phyloP scores from a whole-genome alignment of 2,113 vertebrate genomes.

The Oryzias javanicus region DNA sequence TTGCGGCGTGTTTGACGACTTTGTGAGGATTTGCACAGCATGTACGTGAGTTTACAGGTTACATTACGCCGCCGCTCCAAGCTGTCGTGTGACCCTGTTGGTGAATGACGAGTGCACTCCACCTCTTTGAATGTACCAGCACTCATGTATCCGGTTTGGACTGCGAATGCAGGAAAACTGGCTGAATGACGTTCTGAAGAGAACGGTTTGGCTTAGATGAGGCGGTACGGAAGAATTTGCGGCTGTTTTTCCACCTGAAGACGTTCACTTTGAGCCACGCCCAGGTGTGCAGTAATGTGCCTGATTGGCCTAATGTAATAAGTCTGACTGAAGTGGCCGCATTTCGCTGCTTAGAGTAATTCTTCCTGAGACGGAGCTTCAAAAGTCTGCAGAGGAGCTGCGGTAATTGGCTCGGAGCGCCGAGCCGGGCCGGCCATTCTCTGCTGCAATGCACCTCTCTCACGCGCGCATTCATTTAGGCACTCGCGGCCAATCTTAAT shows the following conservation, averaged over 20 bases:
- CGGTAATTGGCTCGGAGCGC: constrained; percentile 56
- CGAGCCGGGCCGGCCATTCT: constrained; percentile 22
- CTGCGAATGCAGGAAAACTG: no score
- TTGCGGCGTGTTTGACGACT: no score
- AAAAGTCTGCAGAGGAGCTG: constrained; percentile 26
- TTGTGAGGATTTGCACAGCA: no score
- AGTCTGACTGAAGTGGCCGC: constrained; percentile 42
- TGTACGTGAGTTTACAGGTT: no score
- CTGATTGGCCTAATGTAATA: constrained; percentile 51
- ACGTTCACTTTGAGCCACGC: constrained; percentile 19
- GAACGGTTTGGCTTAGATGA: no score
- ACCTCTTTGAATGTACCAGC: no score
- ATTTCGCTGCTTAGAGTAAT: constrained; percentile 31
- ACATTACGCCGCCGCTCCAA: no score
- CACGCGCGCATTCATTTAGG: constrained; percentile 14
- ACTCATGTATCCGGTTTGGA: no score
- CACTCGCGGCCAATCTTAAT: constrained; percentile 65
- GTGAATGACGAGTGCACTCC: no score
- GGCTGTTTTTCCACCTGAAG: constrained; percentile 1
- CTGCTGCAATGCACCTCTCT: constrained; percentile 30
- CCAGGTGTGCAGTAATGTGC: constrained; percentile 46
- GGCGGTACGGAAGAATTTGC: neutral
- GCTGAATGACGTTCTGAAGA: no score
- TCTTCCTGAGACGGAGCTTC: constrained; percentile 39
- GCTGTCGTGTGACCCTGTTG: no score